Conservation (phyloP, 2,888 invertebrate genomes). For the Rhagonycha lutea region DNA sequence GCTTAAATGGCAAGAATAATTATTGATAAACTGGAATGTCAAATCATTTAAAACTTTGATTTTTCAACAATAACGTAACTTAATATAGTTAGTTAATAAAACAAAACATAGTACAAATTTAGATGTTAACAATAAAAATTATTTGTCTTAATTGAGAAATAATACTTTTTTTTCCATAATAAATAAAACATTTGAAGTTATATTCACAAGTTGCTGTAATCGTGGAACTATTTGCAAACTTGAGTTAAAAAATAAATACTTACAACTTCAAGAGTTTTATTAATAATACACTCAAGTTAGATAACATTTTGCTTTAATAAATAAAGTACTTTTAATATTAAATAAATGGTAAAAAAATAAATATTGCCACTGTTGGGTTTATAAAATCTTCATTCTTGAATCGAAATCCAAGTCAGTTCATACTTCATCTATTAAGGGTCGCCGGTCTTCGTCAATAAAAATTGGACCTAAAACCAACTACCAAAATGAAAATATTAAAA, state of each 20-base stretch:
- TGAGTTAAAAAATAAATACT: not conserved
- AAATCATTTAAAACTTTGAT: not conserved
- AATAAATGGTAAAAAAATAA: not conserved
- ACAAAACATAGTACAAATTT: not conserved
- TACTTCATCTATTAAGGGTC: constrained; percentile 10
- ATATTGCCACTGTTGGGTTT: not conserved
- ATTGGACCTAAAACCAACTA: constrained; percentile 25
- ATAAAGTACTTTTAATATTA: not conserved
- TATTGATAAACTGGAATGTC: not conserved
- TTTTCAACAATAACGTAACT: not conserved
- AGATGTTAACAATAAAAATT: not conserved
- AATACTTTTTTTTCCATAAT: not conserved
- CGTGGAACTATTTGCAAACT: not conserved
- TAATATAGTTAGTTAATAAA: not conserved
- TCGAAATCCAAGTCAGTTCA: not conserved
- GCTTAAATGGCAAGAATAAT: not conserved
- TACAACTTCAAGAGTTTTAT: not conserved
- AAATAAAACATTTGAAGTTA: not conserved
- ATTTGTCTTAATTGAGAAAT: not conserved
- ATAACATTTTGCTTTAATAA: not conserved
- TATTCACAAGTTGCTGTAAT: not conserved
- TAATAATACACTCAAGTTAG: not conserved
- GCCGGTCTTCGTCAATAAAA: constrained; percentile 7
- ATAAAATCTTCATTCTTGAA: not conserved
- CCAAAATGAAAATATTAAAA: constrained; percentile 11